phyloP scores from a whole-genome alignment of 92 coral and sea anemone species.

The Heliopora coerulea region DNA sequence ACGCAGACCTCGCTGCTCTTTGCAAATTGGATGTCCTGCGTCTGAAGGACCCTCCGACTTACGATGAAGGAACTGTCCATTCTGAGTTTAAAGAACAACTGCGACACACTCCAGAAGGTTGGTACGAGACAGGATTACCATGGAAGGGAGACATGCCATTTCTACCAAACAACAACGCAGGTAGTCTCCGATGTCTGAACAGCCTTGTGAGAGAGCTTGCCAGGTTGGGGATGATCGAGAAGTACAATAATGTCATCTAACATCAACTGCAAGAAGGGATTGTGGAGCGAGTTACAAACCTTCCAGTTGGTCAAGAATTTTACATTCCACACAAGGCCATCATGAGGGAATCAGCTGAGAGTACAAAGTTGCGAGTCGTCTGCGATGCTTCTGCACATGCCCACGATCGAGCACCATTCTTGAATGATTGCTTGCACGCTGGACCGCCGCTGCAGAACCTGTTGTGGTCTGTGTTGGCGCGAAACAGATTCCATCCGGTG shows the following conservation, averaged over 20 bases:
- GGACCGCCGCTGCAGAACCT: conserved; percentile 17
- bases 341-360: conserved; percentile 1
- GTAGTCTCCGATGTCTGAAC: conserved; percentile 9
- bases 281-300: neutral
- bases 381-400: conserved; percentile 32
- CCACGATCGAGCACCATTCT: conserved; percentile 1
- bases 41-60: no score
- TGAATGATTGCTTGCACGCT: conserved; percentile 11
- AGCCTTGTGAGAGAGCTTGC: conserved; percentile 6
- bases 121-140: no score
- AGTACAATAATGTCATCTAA: neutral
- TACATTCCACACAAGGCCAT: conserved; percentile 27
- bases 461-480: conserved; percentile 11
- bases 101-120: no score
- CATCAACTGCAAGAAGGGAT: conserved; percentile 6
- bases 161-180: conserved; percentile 9
- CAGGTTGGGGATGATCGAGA: neutral
- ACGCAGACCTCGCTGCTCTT: no score
- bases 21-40: no score
- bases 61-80: no score
- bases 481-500: conserved; percentile 17
- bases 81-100: no score
- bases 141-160: no score
- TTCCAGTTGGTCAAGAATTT: conserved; percentile 14
- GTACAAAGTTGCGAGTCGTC: conserved; percentile 21